Base-by-base conservation (phyloP, 2,113 vertebrate species). In the Megalops atlanticus region DNA sequence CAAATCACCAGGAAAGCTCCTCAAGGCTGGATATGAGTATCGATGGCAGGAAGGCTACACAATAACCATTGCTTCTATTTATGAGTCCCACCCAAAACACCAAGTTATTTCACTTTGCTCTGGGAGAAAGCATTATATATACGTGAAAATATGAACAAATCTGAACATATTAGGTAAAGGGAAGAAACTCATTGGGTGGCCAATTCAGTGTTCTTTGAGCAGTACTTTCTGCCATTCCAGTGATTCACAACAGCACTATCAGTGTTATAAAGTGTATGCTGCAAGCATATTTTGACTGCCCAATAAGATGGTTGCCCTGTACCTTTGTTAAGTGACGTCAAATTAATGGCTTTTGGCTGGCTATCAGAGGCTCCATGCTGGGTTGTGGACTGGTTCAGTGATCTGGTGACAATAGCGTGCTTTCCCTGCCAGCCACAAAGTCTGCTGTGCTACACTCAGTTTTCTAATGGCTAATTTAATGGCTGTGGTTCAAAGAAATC, bases 381-480 rank as follows among this genome's bases (percentile, higher is more conserved):
- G 45, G 41, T 18, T 18, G 43, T 47, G 45, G 47, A 35, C 74
- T 73, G 80, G 49, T 49, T 68, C 16, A 45, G 49, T 36, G 73
- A 75, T 72, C 79, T 35, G 0, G 47, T 40, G 79, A 80, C 47
- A 72, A 80, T 80, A 80, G 74, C 72, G 36, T 33, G 36, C 70
- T 27, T 47, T 68, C 40, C 38, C 41, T 54, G 12, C 39, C 36
- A 75, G 72, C 73, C 47, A 75, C 3, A 38, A 70, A 70, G 33
- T 80, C 79, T 80, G 79, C 31, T 58, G 47, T 27, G 47, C 38
- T 43, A 33, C 21, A 68, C 39, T 21, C 35, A 8, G 27, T 73
- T 74, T 73, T 81, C 52, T 35, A 72, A 43, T 68, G 73, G 80
- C 71, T 75, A 81, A 81, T 75, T 52, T 81, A 81, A 27, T 39